A percentile compares a stretch with the other conserved stretches of the same genome.
Evolutionary conservation across 2,113 vertebrate species (phyloP).

Genomic region (Lipophrys pholis): DNA sequence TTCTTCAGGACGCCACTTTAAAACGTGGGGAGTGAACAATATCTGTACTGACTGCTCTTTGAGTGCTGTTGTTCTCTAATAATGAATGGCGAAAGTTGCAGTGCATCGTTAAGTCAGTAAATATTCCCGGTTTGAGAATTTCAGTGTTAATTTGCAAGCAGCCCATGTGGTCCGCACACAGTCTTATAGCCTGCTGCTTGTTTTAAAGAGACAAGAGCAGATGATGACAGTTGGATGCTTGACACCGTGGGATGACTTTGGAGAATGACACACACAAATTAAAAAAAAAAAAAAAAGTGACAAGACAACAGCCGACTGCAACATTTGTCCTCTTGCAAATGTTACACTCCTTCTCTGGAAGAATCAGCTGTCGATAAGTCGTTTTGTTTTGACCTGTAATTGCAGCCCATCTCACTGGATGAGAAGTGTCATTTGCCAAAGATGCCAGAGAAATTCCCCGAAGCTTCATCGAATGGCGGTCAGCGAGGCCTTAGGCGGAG

Average conservation of each 20-base stretch:
- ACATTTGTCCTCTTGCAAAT: slow-evolving; percentile 46
- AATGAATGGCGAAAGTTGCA: neutral
- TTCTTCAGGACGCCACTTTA: neutral
- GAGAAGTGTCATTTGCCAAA: slow-evolving; percentile 17
- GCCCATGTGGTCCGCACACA: neutral
- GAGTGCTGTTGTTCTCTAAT: too few relatives aligned
- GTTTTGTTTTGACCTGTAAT: slow-evolving; percentile 35
- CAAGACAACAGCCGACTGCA: slow-evolving; percentile 30
- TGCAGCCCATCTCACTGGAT: slow-evolving; percentile 16
- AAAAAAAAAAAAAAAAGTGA: slow-evolving; percentile 45
- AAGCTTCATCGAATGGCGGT: slow-evolving; percentile 4
- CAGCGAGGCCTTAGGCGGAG: neutral
- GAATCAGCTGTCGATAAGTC: slow-evolving; percentile 17
- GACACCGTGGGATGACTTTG: slow-evolving; percentile 44
- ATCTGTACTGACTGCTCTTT: too few relatives aligned
- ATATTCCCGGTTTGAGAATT: neutral
- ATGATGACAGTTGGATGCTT: slow-evolving; percentile 57
- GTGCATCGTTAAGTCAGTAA: neutral
- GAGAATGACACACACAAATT: slow-evolving; percentile 4
- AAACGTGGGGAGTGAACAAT: neutral
- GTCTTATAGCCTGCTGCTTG: neutral
- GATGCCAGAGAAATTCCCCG: slow-evolving; percentile 9
- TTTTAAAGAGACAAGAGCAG: slow-evolving; percentile 37
- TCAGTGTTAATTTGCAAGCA: slow-evolving; percentile 4
- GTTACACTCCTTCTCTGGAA: slow-evolving; percentile 5